Conservation (phyloP, 1,140 invertebrate species). For the Goniozus legneri region DNA sequence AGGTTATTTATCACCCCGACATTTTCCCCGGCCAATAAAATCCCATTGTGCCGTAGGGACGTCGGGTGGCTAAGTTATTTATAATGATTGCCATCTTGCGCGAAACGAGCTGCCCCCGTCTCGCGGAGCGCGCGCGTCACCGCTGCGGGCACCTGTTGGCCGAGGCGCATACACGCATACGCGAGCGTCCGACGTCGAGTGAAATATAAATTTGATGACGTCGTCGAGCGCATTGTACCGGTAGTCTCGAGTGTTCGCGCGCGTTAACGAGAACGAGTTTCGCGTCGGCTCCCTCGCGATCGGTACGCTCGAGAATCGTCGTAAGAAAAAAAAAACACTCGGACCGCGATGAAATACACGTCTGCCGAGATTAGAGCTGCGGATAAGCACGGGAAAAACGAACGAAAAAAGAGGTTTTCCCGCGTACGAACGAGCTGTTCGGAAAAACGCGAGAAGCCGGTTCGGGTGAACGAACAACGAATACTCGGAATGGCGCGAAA, state of each 20-base stretch:
- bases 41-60: slow-evolving; percentile 31
- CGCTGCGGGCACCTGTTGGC: slow-evolving; percentile 38
- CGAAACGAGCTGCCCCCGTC: slow-evolving; percentile 1
- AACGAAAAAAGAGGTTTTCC: too few relatives aligned
- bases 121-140: background rate
- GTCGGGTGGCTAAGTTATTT: slow-evolving; percentile 33
- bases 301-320: slow-evolving; percentile 5
- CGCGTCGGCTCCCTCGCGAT: background rate
- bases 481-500: too few relatives aligned
- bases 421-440: too few relatives aligned
- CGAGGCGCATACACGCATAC: too few relatives aligned
- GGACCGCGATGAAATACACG: too few relatives aligned
- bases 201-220: slow-evolving; percentile 44
- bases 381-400: too few relatives aligned
- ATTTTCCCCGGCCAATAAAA: slow-evolving; percentile 36
- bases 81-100: slow-evolving; percentile 35
- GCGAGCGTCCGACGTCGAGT: slow-evolving; percentile 20
- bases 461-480: too few relatives aligned
- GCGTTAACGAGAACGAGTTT: too few relatives aligned
- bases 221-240: slow-evolving; percentile 17
- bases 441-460: too few relatives aligned
- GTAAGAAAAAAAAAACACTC: too few relatives aligned
- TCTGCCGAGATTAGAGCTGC: too few relatives aligned
- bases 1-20: slow-evolving; percentile 38
- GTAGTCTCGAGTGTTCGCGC: too few relatives aligned